Percentiles rank a stretch among this genome's conserved stretches.
These are phyloP conservation scores for Sinonovacula constricta DNA, from an alignment of 1,140 invertebrate species.

Conservation along the genomic window DNA sequence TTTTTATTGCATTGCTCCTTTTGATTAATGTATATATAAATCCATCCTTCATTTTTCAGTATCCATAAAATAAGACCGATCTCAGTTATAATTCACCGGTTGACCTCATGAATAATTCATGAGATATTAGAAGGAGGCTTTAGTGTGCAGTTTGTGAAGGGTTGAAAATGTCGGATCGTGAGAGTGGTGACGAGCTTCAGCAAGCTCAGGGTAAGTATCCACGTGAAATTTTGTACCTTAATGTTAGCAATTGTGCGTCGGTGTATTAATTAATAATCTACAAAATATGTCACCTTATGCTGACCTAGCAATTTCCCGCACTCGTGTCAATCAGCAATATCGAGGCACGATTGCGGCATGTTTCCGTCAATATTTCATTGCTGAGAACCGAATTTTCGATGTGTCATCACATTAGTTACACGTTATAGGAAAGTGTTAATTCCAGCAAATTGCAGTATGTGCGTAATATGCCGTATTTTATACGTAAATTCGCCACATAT, in stretches of 20 bases:
- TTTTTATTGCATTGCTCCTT: too few species aligned
- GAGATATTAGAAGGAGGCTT: constrained; percentile 71
- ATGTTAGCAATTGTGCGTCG: neutral
- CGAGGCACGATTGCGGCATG: neutral
- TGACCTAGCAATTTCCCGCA: constrained; percentile 49
- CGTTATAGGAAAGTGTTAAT: neutral
- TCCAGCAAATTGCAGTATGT: neutral
- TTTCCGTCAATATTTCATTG: neutral
- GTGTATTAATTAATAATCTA: neutral
- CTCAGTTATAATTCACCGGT: constrained; percentile 9
- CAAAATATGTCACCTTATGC: constrained; percentile 13
- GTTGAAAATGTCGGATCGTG: constrained; percentile 76
- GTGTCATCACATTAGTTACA: neutral
- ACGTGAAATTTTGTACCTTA: neutral
- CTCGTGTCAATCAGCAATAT: constrained; percentile 29
- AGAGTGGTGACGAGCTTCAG: constrained; percentile 74
- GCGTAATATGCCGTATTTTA: neutral
- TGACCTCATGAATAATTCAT: constrained; percentile 75
- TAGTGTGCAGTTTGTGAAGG: constrained; percentile 64
- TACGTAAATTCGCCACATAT: neutral
- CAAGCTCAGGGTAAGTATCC: constrained; percentile 65
- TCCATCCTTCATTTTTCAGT: too few species aligned
- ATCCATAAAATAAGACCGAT: too few species aligned
- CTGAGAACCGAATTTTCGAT: neutral
- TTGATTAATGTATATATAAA: too few species aligned